Evolutionary conservation across 2,888 invertebrate species (phyloP).

Genomic region (Rhorus exstirpatorius): DNA sequence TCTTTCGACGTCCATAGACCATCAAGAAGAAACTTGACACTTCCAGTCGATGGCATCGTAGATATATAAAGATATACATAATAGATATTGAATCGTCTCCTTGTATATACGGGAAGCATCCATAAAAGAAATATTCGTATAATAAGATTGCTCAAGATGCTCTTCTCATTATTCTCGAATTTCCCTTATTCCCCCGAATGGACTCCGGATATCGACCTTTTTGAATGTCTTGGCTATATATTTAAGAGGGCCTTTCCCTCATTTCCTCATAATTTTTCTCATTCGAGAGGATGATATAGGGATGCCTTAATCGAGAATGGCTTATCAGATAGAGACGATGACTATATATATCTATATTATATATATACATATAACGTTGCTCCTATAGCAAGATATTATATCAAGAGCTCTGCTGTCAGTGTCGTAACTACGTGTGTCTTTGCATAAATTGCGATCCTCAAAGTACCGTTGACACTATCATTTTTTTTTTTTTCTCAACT

Average conservation of each 20-base stretch:
- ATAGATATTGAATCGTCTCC: neutral
- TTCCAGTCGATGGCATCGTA: neutral
- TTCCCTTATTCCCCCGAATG: neutral
- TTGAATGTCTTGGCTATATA: constrained; percentile 1
- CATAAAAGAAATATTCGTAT: constrained; percentile 19
- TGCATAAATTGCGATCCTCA: neutral
- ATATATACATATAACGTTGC: neutral
- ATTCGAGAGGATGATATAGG: constrained; percentile 13
- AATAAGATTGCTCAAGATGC: neutral
- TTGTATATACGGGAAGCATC: neutral
- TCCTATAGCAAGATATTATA: neutral
- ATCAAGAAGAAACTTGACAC: neutral
- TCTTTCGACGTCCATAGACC: neutral
- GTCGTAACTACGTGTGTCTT: too few species aligned
- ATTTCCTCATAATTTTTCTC: neutral
- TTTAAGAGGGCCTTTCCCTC: neutral
- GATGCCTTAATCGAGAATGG: constrained; percentile 41
- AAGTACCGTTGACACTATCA: neutral
- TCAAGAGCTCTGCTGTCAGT: too few species aligned
- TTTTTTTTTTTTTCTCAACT: neutral
- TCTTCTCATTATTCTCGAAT: constrained; percentile 31
- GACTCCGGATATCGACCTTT: constrained; percentile 21
- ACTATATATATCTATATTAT: too few species aligned
- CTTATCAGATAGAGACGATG: constrained; percentile 20
- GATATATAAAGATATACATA: neutral